Conservation (phyloP, 2,888 invertebrate species). For the Agrotis puta region DNA sequence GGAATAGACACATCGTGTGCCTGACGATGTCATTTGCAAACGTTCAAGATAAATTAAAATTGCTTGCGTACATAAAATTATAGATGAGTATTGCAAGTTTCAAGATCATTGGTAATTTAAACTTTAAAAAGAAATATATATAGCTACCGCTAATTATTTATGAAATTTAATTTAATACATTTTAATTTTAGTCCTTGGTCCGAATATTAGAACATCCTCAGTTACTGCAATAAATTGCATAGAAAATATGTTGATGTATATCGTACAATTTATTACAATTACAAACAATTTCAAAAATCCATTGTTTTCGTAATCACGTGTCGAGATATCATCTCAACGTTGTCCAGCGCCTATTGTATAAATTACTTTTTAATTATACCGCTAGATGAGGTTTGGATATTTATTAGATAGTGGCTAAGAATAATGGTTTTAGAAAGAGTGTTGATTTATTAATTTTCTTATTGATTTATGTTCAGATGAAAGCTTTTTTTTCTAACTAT, state of each 20-base stretch:
- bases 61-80: neutral
- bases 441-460: slow-evolving; percentile 16
- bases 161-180: slow-evolving; percentile 10
- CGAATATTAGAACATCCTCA: slow-evolving; percentile 48
- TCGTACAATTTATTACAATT: slow-evolving; percentile 61
- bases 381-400: slow-evolving; percentile 5
- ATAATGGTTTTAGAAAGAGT: neutral
- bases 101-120: slow-evolving; percentile 30
- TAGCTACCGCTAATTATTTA: neutral
- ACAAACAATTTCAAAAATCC: slow-evolving; percentile 57
- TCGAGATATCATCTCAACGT: slow-evolving; percentile 56
- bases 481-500: too few species aligned
- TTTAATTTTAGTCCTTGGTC: slow-evolving; percentile 46
- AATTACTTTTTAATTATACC: slow-evolving; percentile 57
- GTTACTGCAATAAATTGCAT: slow-evolving; percentile 52
- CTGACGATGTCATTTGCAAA: neutral
- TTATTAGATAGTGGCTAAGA: neutral
- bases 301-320: slow-evolving; percentile 62
- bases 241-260: slow-evolving; percentile 57
- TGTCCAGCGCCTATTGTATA: slow-evolving; percentile 40
- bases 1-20: neutral
- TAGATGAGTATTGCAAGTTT: slow-evolving; percentile 9
- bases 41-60: slow-evolving; percentile 11
- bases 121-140: neutral
- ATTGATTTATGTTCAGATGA: neutral